Evolutionary conservation across 23 tunicate genomes (phyloP).

Genomic region (Styela plicata): DNA sequence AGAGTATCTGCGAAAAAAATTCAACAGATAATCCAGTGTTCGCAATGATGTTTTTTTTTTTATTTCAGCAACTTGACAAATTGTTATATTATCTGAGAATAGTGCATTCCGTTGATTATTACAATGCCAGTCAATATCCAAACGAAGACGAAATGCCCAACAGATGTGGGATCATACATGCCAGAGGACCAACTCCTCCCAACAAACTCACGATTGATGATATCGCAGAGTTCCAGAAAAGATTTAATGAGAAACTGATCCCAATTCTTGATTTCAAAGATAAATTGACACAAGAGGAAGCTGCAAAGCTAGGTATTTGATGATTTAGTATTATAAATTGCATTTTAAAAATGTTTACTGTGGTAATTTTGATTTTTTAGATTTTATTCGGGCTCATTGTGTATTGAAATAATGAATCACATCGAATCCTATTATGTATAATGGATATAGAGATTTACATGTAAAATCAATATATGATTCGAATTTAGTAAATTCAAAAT

Average conservation of each 20-base stretch:
- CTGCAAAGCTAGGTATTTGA: conserved; percentile 61
- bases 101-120: conserved; percentile 98
- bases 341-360: background rate
- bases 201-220: conserved; percentile 82
- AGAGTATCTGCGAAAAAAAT: no score
- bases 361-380: no score
- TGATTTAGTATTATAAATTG: background rate
- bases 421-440: no score
- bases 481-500: no score
- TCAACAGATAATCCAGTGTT: no score
- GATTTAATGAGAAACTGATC: conserved; percentile 81
- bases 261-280: conserved; percentile 85
- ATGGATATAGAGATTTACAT: no score
- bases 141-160: conserved; percentile 99
- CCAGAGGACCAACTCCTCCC: conserved; percentile 96
- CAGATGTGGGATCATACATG: conserved; percentile 97
- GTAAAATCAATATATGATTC: no score
- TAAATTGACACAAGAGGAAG: conserved; percentile 78
- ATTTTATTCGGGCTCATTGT: no score
- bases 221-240: conserved; percentile 87
- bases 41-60: no score
- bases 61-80: conserved; percentile 66
- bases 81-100: conserved; percentile 81
- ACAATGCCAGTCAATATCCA: conserved; percentile 97
- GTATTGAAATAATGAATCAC: no score